Evolutionary conservation across 2,888 invertebrate species (phyloP).

Genomic region (Sphinx pinastri): DNA sequence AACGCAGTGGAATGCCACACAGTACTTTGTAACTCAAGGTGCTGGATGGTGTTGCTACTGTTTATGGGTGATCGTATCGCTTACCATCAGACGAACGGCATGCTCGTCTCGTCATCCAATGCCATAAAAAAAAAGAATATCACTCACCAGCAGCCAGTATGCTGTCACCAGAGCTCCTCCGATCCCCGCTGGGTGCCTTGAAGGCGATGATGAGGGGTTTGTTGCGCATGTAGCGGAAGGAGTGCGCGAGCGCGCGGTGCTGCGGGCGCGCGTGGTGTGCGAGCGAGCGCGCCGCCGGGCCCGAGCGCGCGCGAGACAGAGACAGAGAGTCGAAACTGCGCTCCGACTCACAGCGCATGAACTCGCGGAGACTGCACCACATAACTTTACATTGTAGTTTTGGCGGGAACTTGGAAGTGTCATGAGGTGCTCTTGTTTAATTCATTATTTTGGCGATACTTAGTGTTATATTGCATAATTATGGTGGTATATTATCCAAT

Average conservation of each 20-base stretch:
- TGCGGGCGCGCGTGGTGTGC: conserved; percentile 87
- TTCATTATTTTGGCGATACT: too few species aligned
- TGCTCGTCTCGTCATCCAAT: too few species aligned
- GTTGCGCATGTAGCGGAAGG: conserved; percentile 94
- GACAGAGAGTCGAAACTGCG: conserved; percentile 88
- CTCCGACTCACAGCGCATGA: conserved; percentile 91
- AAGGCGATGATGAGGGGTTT: conserved; percentile 95
- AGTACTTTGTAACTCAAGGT: too few species aligned
- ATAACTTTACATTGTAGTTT: neutral
- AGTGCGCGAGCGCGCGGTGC: conserved; percentile 91
- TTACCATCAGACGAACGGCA: too few species aligned
- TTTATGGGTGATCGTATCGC: too few species aligned
- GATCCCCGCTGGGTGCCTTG: conserved; percentile 91
- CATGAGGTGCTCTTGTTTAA: too few species aligned
- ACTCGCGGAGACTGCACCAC: conserved; percentile 85
- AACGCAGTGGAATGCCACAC: too few species aligned
- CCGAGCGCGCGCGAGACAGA: conserved; percentile 85
- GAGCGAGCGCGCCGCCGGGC: conserved; percentile 82
- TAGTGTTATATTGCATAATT: too few species aligned
- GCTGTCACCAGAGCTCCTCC: conserved; percentile 81
- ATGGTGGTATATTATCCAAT: too few species aligned
- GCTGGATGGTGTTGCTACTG: too few species aligned
- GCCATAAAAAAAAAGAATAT: neutral
- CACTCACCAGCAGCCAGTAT: conserved; percentile 80
- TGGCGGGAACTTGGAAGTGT: too few species aligned